Base-by-base conservation (phyloP, 37 sponge, comb jelly and placozoan genomes). In the Halisarca cf. caerulea region DNA sequence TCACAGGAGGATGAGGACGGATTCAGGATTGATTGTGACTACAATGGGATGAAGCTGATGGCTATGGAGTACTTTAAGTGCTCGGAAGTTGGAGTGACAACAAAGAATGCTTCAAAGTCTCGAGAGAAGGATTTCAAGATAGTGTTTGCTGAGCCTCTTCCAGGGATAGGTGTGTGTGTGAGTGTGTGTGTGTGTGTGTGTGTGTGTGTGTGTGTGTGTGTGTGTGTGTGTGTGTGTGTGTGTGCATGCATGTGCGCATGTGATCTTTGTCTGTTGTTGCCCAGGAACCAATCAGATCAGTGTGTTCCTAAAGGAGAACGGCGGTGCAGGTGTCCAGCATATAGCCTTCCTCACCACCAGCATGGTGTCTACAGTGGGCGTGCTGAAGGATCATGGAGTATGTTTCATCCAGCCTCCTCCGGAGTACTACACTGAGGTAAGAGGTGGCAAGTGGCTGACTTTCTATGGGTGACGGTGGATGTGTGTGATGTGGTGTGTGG, bases 241-340 rank as follows among this genome's bases (percentile, higher is more conserved):
- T 73, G 75, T 8, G n/a, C 36, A 34, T 6, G 5, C 37, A 73
- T 11, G 69, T 66, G 28, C 21, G n/a, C n/a, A 38, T 73, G 42
- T 53, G 3, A 33, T 74, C 25, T 74, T 5, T 74, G 7, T 28
- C 78, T 33, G 33, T 64, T 32, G 33, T 17, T 32, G 14, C 32
- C 3, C 36, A 83, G 89, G 84, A 2, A 11, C 64, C 17, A 88
- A 88, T 53, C 89, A 88, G 75, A 40, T 83, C 30, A 2, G 14
- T 5, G 74, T 79, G 4, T 88, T 88, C 32, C 71, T 88, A 7
- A 40, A 75, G 9, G 66, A 83, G 17, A 84, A 88, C 51, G 68
- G 80, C 28, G 84, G 89, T 6, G 84, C 89, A 4, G 89, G 89
- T 21, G 69, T 88, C 20, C 89, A 88, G 53, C 89, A 88, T 69